Percentiles rank a stretch among this genome's conserved stretches.
phyloP scores from a whole-genome alignment of 2,888 invertebrate species.

The Megaustenia siamemsis region DNA sequence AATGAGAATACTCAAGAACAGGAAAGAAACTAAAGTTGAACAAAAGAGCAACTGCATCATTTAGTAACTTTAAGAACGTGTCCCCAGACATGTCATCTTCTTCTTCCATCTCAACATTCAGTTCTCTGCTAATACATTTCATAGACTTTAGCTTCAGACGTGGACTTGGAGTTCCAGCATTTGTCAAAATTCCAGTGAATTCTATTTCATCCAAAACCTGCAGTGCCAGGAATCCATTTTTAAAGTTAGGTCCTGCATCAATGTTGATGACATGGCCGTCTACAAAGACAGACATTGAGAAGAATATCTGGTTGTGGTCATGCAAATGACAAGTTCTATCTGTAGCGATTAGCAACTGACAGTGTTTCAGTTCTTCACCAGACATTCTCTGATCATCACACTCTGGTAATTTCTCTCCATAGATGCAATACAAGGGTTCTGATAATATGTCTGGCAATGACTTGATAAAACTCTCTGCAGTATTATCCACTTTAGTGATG shows the following conservation, averaged over 20 bases:
- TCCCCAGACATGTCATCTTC: constrained; percentile 63
- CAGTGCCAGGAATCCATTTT: constrained; percentile 87
- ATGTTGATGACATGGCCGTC: constrained; percentile 78
- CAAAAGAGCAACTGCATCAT: constrained; percentile 68
- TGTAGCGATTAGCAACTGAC: constrained; percentile 67
- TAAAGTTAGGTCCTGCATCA: constrained; percentile 86
- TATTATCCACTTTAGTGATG: constrained; percentile 72
- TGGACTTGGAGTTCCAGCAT: constrained; percentile 84
- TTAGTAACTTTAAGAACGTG: constrained; percentile 62
- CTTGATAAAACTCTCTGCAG: constrained; percentile 71
- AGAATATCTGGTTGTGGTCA: constrained; percentile 66
- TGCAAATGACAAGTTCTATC: constrained; percentile 71
- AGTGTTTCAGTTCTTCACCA: constrained; percentile 61
- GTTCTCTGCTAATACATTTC: constrained; percentile 87
- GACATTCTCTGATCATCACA: constrained; percentile 62
- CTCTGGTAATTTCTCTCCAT: constrained; percentile 68
- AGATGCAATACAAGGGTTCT: constrained; percentile 74
- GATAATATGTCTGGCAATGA: constrained; percentile 72
- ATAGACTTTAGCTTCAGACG: constrained; percentile 85
- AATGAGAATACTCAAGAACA: constrained; percentile 60
- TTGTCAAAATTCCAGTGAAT: constrained; percentile 85
- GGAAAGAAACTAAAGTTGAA: constrained; percentile 78
- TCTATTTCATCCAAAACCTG: constrained; percentile 88
- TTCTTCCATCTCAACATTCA: constrained; percentile 62
- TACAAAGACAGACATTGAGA: constrained; percentile 64